A percentile compares a stretch with the other conserved stretches of the same genome.
Conservation (phyloP, 1,140 invertebrate species). For the Drosophila repletoides region DNA sequence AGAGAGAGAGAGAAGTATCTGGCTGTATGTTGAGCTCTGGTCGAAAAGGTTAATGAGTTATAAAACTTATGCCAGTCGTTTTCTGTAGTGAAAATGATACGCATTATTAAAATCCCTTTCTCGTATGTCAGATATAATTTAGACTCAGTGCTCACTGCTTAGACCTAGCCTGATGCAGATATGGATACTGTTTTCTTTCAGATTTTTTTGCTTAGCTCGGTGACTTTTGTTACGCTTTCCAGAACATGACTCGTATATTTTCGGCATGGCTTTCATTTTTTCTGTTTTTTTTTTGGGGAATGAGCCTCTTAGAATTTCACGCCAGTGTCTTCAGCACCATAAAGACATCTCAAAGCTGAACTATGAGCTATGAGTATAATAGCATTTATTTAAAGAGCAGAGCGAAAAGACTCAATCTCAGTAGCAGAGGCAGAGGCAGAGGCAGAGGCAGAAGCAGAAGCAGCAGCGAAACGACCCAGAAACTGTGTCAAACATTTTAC, state of each 20-base stretch:
- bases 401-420: slow-evolving; percentile 63
- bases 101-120: slow-evolving; percentile 75
- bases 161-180: neutral
- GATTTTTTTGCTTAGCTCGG: slow-evolving; percentile 27
- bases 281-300: no score
- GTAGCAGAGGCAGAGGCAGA: neutral
- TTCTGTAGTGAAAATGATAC: slow-evolving; percentile 70
- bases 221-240: slow-evolving; percentile 75
- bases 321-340: slow-evolving; percentile 58
- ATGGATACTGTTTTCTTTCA: slow-evolving; percentile 49
- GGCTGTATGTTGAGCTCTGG: slow-evolving; percentile 28
- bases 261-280: slow-evolving; percentile 66
- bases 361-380: slow-evolving; percentile 63
- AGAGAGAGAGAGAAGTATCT: slow-evolving; percentile 39
- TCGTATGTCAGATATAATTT: slow-evolving; percentile 58
- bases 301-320: slow-evolving; percentile 46
- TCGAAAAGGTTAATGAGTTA: slow-evolving; percentile 74
- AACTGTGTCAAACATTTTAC: slow-evolving; percentile 77
- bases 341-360: slow-evolving; percentile 50
- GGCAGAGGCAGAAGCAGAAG: no score
- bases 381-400: slow-evolving; percentile 69
- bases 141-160: slow-evolving; percentile 20
- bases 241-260: slow-evolving; percentile 74
- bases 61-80: slow-evolving; percentile 69
- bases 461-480: slow-evolving; percentile 42